Base-by-base conservation (phyloP, 30 jellyfish, hydroid and myxozoan species). In the Cassiopea xamachana region DNA sequence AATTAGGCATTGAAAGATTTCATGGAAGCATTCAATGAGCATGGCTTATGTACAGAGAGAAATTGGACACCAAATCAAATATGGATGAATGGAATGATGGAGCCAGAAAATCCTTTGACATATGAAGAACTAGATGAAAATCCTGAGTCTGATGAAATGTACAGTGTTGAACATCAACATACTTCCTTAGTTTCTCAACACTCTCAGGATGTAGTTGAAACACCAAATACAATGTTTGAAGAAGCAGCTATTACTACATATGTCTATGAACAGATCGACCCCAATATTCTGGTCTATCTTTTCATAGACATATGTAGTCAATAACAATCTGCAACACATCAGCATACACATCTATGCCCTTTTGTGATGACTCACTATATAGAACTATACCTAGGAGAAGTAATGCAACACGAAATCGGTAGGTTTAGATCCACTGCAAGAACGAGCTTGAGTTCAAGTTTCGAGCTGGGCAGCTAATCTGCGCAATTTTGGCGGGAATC, bases 381-480 rank as follows among this genome's bases (percentile, higher is more conserved):
- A 27, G 39, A 27, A 27, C 39, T 27, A 27, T 27, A 27, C 39
- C 39, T 27, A 27, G 39, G 39, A 27, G 39, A 27, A 27, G 39
- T 27, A 27, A 27, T 27, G 39, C 39, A 27, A 27, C 39, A 27
- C 39, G 39, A 27, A 27, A 27, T 27, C 39, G 93, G 87, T 82
- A 74, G 88, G 93, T 76, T 86, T 86, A 86, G 87, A 86, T 86
- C 87, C 93, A 27, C 79, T 60, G 80, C 88, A 82, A 87, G 64
- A 55, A 55, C 64, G 64, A 55, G 64, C 64, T 55, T 10, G 64
- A 10, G 85, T 87, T 27, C 86, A 72, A 87, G 77, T 44, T 76
- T 87, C 49, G 50, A 87, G 77, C 84, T 67, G 94, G 69, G 80
- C 94, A 87, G 44, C 75, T 62, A 39, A 48, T 78, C 94, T 87